These are phyloP conservation scores for Callyntrura sp. DNA, from an alignment of 2,888 invertebrate species.

Conservation along the genomic window DNA sequence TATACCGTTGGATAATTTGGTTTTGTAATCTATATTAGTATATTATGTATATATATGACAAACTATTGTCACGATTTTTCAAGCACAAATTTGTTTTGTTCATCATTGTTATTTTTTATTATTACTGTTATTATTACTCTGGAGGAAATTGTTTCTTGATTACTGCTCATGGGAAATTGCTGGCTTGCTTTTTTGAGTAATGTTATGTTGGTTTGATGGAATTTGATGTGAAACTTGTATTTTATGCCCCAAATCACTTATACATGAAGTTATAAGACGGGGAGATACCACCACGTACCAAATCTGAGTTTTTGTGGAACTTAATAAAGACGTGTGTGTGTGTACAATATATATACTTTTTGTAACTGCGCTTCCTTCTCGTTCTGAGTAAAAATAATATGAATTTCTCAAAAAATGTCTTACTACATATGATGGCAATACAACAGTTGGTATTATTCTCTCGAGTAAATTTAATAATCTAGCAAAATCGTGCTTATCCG, in stretches of 20 bases:
- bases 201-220: slow-evolving; percentile 38
- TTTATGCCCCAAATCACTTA: not conserved
- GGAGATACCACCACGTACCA: no score
- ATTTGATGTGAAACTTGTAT: slow-evolving; percentile 34
- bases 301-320: no score
- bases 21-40: not conserved
- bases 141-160: slow-evolving; percentile 78
- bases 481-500: slow-evolving; percentile 44
- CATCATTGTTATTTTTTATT: slow-evolving; percentile 78
- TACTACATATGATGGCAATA: not conserved
- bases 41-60: slow-evolving; percentile 33
- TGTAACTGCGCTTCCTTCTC: not conserved
- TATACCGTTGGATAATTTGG: not conserved
- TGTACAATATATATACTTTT: not conserved
- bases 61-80: slow-evolving; percentile 76
- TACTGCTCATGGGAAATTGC: slow-evolving; percentile 76
- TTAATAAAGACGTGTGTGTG: not conserved
- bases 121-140: slow-evolving; percentile 78
- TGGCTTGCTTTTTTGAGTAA: slow-evolving; percentile 62
- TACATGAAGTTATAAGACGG: not conserved
- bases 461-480: slow-evolving; percentile 45
- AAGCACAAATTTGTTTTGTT: slow-evolving; percentile 77
- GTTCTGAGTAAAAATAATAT: slow-evolving; percentile 16
- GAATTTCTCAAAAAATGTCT: slow-evolving; percentile 5
- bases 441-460: slow-evolving; percentile 20